Evolutionary conservation across 2,797 vertebrate species (phyloP), one percentile per base, ranked within the genome.

Genomic region (Chrosomus eos): DNA sequence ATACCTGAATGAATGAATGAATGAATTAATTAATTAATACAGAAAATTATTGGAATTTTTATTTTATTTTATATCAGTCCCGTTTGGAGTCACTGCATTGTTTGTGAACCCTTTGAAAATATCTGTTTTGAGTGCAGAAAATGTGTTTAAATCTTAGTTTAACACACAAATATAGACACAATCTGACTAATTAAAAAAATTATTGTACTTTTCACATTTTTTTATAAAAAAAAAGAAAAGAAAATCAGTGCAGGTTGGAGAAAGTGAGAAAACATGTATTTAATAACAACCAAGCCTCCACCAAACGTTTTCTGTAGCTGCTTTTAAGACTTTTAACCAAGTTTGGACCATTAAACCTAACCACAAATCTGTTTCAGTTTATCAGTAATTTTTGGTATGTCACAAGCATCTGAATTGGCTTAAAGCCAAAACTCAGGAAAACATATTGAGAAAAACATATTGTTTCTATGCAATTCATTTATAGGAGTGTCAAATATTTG

Each of bases 401-500:
- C 14, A 48, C 14, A 5, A 5, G 10, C 3, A 26, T 76, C 7
- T 38, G 31, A 58, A 58, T 9, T 38, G 13, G 33, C 51, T 58
- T 75, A 38, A 38, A 13, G 11, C 7, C 18, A 9, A 19, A 19
- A 18, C 13, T 45, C 10, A 26, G 9, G 14, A 58, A 13, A 18
- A 62, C 23, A 31, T 48, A 75, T 79, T 48, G 81, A 79, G 68
- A 87, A 73, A 58, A 31, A 18, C 70, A 78, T 10, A 60, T 86
- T 33, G 71, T 78, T 73, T 78, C 75, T 53, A 68, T 0, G 26
- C 14, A 62, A 70, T 82, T 86, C 58, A 78, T 82, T 78, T 45
- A 16, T 64, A 77, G 45, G 81, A 80, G 80, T 31, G 62, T 26
- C 81, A 87, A 90, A 88, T 89, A 89, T 89, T 89, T 83, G 86